These are phyloP conservation scores for Tetragnatha montana DNA, from an alignment of 2,888 invertebrate genomes.

Conservation along the genomic window DNA sequence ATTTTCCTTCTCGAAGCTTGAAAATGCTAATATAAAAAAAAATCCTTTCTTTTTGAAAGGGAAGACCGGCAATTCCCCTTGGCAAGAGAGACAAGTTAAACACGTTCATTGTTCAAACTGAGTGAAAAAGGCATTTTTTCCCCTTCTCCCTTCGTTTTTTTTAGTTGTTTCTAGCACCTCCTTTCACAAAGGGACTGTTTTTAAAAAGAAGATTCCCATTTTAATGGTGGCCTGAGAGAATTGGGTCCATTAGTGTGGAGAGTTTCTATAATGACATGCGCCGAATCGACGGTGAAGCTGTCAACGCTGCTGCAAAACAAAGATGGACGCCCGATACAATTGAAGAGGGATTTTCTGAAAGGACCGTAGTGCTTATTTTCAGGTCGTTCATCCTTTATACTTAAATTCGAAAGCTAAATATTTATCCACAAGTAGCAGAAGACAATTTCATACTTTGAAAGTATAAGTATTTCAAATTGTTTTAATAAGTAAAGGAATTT, in stretches of 20 bases:
- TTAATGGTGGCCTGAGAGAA: constrained; percentile 68
- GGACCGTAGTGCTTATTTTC: constrained; percentile 15
- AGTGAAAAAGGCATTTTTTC: constrained; percentile 63
- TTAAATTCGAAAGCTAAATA: too few relatives aligned
- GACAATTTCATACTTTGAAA: too few relatives aligned
- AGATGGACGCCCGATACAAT: constrained; percentile 50
- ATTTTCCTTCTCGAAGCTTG: constrained; percentile 5
- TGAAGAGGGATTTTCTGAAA: background rate
- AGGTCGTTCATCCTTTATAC: background rate
- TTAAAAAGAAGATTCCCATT: constrained; percentile 38
- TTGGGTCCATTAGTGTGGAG: constrained; percentile 61
- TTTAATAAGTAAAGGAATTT: too few relatives aligned
- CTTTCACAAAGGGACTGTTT: constrained; percentile 44
- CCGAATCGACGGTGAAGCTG: constrained; percentile 66
- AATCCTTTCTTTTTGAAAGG: constrained; percentile 15
- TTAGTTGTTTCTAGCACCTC: constrained; percentile 18
- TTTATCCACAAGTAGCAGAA: too few relatives aligned
- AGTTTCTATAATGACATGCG: constrained; percentile 67
- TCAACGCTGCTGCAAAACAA: constrained; percentile 45
- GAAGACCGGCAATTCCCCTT: constrained; percentile 44
- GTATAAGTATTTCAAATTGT: too few relatives aligned
- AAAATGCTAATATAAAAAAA: constrained; percentile 5
- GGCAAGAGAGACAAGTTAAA: constrained; percentile 58
- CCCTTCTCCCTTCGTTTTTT: constrained; percentile 3
- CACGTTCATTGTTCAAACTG: constrained; percentile 61